A percentile compares a stretch with the other conserved stretches of the same genome.
These are phyloP conservation scores for Psophia crepitans DNA, from an alignment of 2,113 vertebrate species.

Conservation along the genomic window DNA sequence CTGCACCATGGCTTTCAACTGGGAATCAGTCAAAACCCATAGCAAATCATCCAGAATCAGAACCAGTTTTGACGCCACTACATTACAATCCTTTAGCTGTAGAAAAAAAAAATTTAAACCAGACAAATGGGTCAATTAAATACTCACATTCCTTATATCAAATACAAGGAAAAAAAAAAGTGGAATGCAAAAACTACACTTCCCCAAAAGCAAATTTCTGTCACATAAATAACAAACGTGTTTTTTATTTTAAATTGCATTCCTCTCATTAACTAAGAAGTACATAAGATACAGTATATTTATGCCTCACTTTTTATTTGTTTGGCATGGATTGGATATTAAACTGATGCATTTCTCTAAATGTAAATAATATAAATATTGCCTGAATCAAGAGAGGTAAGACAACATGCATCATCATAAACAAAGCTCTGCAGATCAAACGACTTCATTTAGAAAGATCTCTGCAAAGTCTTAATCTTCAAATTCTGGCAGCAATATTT, in stretches of 20 bases:
- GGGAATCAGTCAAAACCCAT: constrained; percentile 98
- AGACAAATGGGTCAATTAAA: background rate
- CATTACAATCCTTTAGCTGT: constrained; percentile 95
- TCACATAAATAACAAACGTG: background rate
- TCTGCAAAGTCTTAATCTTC: background rate
- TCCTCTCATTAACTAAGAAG: background rate
- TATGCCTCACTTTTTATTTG: background rate
- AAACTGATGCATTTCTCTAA: background rate
- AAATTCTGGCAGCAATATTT: background rate
- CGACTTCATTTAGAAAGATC: background rate
- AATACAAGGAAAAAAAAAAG: background rate
- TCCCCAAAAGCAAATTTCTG: background rate
- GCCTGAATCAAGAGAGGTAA: background rate
- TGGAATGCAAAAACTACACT: background rate
- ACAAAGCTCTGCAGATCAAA: background rate
- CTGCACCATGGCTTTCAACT: constrained; percentile 98
- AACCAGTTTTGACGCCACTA: constrained; percentile 93
- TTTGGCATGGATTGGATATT: background rate
- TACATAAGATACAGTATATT: background rate
- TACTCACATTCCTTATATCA: background rate
- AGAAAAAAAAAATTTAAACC: background rate
- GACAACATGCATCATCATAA: background rate
- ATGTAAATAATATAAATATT: background rate
- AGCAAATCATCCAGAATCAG: constrained; percentile 94
- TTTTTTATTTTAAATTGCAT: background rate